These are phyloP conservation scores for Moxostoma hubbsi DNA, from an alignment of 2,797 vertebrate species.

Conservation along the genomic window DNA sequence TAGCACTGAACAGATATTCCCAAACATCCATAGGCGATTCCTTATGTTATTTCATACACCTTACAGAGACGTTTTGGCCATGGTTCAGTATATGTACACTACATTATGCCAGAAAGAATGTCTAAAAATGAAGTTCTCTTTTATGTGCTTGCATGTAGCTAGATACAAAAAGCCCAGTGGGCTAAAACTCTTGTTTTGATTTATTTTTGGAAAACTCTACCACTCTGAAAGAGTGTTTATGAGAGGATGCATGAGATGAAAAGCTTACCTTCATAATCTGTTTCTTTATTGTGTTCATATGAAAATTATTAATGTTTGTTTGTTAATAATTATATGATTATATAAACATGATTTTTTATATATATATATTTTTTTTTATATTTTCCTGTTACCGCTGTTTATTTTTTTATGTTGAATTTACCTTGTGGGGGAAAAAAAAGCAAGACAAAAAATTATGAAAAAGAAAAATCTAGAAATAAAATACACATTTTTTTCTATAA, in stretches of 20 bases:
- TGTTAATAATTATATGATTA: slow-evolving; percentile 87
- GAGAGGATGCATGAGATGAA: slow-evolving; percentile 81
- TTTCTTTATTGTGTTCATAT: slow-evolving; percentile 77
- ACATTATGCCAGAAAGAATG: slow-evolving; percentile 79
- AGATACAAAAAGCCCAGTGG: slow-evolving; percentile 68
- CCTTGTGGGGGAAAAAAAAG: slow-evolving; percentile 75
- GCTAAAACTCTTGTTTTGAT: slow-evolving; percentile 41
- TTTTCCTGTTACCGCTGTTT: slow-evolving; percentile 84
- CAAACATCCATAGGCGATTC: neutral
- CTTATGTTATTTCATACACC: slow-evolving; percentile 74
- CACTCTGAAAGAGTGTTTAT: slow-evolving; percentile 75
- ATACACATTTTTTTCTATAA: slow-evolving; percentile 78
- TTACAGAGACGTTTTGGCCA: slow-evolving; percentile 67
- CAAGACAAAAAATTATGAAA: slow-evolving; percentile 76
- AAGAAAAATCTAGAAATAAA: slow-evolving; percentile 83
- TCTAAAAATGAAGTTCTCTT: slow-evolving; percentile 81
- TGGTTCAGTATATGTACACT: slow-evolving; percentile 78
- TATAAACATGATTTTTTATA: slow-evolving; percentile 86
- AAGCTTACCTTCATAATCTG: slow-evolving; percentile 78
- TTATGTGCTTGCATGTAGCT: slow-evolving; percentile 87
- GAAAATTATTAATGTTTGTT: slow-evolving; percentile 78
- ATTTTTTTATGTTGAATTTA: slow-evolving; percentile 80
- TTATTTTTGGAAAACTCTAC: slow-evolving; percentile 69
- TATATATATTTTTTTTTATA: slow-evolving; percentile 79
- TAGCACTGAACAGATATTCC: slow-evolving; percentile 31